A percentile compares a stretch with the other conserved stretches of the same genome.
Evolutionary conservation across 2,113 vertebrate genomes (phyloP).

Genomic region (Penelope pileata): DNA sequence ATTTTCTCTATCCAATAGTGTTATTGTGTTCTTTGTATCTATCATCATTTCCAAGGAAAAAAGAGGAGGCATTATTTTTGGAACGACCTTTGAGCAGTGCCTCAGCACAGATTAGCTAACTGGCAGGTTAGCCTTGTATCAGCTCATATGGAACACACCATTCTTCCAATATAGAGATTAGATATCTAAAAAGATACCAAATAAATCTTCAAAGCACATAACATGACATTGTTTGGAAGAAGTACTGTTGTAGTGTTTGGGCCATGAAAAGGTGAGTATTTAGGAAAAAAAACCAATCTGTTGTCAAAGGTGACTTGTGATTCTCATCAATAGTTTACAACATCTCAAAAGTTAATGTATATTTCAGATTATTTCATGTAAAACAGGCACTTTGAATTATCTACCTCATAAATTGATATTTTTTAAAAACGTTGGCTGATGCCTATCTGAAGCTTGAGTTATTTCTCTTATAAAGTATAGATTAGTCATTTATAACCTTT

Average conservation of each 20-base stretch:
- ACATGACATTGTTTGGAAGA: not conserved
- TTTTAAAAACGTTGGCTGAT: not conserved
- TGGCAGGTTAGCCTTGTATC: not conserved
- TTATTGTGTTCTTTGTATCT: not conserved
- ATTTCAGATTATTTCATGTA: constrained; percentile 10
- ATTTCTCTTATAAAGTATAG: not conserved
- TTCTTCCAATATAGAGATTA: not conserved
- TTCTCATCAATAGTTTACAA: not conserved
- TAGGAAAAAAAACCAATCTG: not conserved
- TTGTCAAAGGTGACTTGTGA: not conserved
- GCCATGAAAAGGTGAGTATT: not conserved
- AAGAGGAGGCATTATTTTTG: not conserved
- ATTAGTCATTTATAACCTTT: not conserved
- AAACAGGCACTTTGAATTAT: constrained; percentile 23
- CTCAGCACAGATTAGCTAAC: not conserved
- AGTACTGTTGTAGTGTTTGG: not conserved
- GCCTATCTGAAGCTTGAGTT: not conserved
- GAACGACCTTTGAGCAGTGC: not conserved
- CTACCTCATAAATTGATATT: not conserved
- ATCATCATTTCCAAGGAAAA: not conserved
- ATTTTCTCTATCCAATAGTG: not conserved
- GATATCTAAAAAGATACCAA: not conserved
- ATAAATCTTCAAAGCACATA: not conserved
- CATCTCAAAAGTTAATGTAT: not conserved
- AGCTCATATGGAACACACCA: not conserved